These are phyloP conservation scores for Rhincodon typus DNA, from an alignment of 2,797 vertebrate genomes.

Conservation along the genomic window DNA sequence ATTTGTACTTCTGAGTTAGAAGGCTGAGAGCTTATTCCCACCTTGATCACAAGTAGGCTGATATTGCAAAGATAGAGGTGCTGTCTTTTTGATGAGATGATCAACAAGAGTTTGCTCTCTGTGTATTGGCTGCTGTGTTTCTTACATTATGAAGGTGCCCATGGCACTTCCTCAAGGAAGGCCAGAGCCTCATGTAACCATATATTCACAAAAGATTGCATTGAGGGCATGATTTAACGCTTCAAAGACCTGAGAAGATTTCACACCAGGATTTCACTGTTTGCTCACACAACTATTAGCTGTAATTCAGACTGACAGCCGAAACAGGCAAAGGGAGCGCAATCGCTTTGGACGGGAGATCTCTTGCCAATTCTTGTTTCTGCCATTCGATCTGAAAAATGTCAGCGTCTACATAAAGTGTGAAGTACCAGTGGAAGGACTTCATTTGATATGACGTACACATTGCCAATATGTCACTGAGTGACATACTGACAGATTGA, in stretches of 20 bases:
- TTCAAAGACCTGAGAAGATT: neutral
- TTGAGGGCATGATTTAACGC: neutral
- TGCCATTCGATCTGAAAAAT: neutral
- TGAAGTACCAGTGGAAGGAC: neutral
- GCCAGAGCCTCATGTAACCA: neutral
- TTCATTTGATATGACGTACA: neutral
- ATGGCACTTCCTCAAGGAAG: neutral
- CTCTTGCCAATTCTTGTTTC: neutral
- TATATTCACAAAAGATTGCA: neutral
- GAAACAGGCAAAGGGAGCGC: neutral
- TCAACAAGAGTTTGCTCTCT: too few relatives aligned
- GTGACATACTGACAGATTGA: constrained; percentile 20
- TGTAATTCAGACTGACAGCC: neutral
- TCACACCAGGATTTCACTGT: neutral
- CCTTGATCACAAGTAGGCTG: neutral
- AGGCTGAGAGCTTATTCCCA: neutral
- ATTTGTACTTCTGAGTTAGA: neutral
- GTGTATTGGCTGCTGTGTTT: too few relatives aligned
- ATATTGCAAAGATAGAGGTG: neutral
- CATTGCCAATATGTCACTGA: constrained; percentile 23
- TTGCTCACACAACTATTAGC: neutral
- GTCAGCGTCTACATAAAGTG: neutral
- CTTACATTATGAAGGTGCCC: too few relatives aligned
- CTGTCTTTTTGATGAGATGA: neutral
- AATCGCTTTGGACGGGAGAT: neutral